Conservation (phyloP, 2,797 vertebrate species). For the Falco novaeseelandiae region DNA sequence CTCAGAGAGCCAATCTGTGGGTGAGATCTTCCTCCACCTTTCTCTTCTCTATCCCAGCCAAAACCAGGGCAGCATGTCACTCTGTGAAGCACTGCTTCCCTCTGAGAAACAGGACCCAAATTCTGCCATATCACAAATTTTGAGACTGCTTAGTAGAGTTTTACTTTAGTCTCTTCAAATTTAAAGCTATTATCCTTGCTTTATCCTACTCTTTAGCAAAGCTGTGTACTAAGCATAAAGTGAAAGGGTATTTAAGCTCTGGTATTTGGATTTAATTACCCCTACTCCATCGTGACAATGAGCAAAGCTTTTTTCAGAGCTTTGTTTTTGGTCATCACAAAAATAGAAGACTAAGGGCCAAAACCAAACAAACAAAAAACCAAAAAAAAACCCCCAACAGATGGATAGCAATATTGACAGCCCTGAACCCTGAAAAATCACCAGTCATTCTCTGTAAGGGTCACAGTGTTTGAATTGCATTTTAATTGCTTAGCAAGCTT, state of each 20-base stretch:
- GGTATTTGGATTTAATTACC: not conserved
- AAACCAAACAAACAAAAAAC: not conserved
- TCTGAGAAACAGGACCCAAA: no score
- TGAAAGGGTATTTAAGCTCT: not conserved
- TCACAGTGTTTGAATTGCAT: not conserved
- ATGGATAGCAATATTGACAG: not conserved
- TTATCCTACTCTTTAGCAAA: not conserved
- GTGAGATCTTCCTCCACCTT: no score
- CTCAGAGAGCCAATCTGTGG: no score
- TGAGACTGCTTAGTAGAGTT: not conserved
- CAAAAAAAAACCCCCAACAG: not conserved
- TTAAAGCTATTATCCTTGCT: not conserved
- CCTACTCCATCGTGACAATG: no score
- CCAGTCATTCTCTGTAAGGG: not conserved
- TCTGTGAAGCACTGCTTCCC: not conserved
- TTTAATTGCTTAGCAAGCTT: not conserved
- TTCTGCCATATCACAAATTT: not conserved
- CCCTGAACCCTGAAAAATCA: not conserved
- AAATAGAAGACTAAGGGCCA: not conserved
- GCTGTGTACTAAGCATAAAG: not conserved
- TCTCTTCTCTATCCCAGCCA: no score
- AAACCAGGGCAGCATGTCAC: no score
- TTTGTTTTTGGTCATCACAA: not conserved
- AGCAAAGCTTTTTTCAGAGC: not conserved
- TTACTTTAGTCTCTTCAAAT: not conserved